Evolutionary conservation across 2,888 invertebrate genomes (phyloP), one percentile per base, ranked within the genome.

Genomic region (Oligia strigilis): DNA sequence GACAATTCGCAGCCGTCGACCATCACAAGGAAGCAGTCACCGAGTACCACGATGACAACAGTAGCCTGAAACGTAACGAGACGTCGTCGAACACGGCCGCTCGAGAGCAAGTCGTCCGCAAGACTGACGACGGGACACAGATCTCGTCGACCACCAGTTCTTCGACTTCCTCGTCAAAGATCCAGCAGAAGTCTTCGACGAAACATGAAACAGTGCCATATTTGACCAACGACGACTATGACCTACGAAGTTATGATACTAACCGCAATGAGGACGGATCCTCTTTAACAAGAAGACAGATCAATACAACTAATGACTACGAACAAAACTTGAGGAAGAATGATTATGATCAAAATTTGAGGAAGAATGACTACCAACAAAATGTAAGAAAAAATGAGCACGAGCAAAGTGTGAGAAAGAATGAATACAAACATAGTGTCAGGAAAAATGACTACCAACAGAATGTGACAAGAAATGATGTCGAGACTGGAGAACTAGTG

Each of bases 1-100:
- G 98, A 0, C 97, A 97, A 87, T 98, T 98, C 90, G 97, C 97
- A 49, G 98, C 98, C 8, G 96, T 97, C 84, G 98, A 98, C 90
- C 97, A 97, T 88, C 97, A 98, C 89, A 96, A 97, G 78, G 97
- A 97, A 65, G 97, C 97, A 29, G 92, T 93, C 78, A 96, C 96
- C 36, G 96, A 97, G 83, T 95, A 95, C 89, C 94, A 94, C 9
- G 96, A 97, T 72, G 97, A 94, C 82, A 95, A 92, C 92, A 95
- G 92, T 87, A 96, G 95, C 90, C 93, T 95, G 81, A 95, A 93
- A 91, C 95, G 93, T 83, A 94, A 96, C 80, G 96, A 96, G 87
- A 94, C 92, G 77, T 90, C 94, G 23, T 92, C 95, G 43, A 93
- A 94, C 86, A 94, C 95, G 17, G 94, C 95, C 23, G 93, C 96